These are phyloP conservation scores for Odontocolon sp. DNA, from an alignment of 2,888 invertebrate genomes.

Conservation along the genomic window DNA sequence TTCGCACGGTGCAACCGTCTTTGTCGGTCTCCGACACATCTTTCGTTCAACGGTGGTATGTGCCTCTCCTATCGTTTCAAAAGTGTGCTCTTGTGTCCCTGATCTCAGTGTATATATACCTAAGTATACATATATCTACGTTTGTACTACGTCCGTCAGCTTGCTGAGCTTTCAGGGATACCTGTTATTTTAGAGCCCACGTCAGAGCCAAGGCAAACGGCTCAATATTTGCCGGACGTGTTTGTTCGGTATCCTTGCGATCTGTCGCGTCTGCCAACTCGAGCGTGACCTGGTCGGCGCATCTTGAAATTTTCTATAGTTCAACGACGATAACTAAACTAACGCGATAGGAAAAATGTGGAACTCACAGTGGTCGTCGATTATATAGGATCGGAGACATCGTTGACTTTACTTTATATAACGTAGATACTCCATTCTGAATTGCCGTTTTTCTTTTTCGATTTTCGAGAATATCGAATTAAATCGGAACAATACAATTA, in stretches of 20 bases:
- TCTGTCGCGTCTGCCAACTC: slow-evolving; percentile 63
- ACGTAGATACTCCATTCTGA: too few relatives aligned
- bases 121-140: neutral
- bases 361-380: too few relatives aligned
- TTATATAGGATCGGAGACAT: too few relatives aligned
- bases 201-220: slow-evolving; percentile 47
- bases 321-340: neutral
- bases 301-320: neutral
- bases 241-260: slow-evolving; percentile 68
- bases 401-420: too few relatives aligned
- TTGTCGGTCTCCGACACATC: neutral
- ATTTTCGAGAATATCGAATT: too few relatives aligned
- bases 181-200: slow-evolving; percentile 47
- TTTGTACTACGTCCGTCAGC: neutral
- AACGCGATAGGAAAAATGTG: too few relatives aligned
- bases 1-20: too few relatives aligned
- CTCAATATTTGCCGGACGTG: slow-evolving; percentile 71
- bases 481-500: too few relatives aligned
- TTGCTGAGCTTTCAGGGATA: slow-evolving; percentile 37
- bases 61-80: neutral
- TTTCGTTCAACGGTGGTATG: neutral
- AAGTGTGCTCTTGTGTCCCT: neutral
- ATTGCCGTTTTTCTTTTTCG: too few relatives aligned
- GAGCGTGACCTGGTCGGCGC: slow-evolving; percentile 25
- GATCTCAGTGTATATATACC: slow-evolving; percentile 7